These are phyloP conservation scores for Anolis carolinensis DNA, from an alignment of 2,113 vertebrate genomes.

Conservation along the genomic window DNA sequence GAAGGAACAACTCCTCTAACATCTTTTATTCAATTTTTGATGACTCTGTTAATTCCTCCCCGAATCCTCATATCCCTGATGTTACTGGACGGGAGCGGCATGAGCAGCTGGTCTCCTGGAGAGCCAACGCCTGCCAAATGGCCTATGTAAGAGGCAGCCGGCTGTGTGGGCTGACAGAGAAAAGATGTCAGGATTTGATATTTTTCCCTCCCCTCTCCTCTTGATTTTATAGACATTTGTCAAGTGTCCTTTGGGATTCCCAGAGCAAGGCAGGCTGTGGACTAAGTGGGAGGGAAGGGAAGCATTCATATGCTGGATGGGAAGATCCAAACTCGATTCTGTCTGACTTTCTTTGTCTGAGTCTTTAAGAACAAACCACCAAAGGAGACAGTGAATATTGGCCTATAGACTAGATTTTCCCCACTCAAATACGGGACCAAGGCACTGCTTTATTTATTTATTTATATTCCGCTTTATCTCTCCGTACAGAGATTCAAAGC, in stretches of 20 bases:
- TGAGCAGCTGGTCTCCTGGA: conserved; percentile 72
- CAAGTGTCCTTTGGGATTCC: conserved; percentile 72
- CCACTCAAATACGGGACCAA: no score
- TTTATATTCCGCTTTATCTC: no score
- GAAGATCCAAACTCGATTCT: conserved; percentile 48
- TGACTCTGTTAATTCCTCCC: conserved; percentile 77
- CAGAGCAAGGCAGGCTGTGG: conserved; percentile 57
- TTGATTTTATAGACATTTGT: conserved; percentile 73
- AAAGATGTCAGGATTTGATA: conserved; percentile 65
- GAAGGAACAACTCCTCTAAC: conserved; percentile 66
- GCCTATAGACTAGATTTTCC: background rate
- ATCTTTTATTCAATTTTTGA: conserved; percentile 76
- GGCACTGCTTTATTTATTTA: no score
- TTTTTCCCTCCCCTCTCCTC: conserved; percentile 32
- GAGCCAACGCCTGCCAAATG: conserved; percentile 71
- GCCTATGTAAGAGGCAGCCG: conserved; percentile 61
- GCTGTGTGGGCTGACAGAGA: conserved; percentile 61
- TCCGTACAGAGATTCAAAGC: no score
- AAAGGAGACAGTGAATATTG: background rate
- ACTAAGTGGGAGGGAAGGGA: conserved; percentile 10
- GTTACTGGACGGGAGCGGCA: conserved; percentile 68
- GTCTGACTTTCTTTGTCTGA: conserved; percentile 45
- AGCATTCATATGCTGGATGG: conserved; percentile 57
- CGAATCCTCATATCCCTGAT: conserved; percentile 76
- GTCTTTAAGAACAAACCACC: conserved; percentile 45